phyloP scores from a whole-genome alignment of 37 sponge, comb jelly and placozoan species.

The Cladorhizidae sp. region DNA sequence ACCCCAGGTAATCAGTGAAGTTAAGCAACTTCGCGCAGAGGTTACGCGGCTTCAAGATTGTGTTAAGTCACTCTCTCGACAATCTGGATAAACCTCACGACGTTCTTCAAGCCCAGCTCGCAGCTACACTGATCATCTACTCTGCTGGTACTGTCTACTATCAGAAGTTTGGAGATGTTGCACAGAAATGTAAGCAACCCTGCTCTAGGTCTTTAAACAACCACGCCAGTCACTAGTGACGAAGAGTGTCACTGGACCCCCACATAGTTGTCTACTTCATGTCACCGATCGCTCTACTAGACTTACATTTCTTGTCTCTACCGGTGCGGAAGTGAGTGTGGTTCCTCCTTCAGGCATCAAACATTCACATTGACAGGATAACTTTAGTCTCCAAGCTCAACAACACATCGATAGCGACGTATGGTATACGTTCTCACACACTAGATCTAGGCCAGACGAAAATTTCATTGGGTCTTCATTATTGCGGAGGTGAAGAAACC shows the following conservation, averaged over 20 bases:
- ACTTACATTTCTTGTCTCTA: conserved; percentile 49
- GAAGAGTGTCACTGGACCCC: conserved; percentile 71
- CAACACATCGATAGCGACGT: conserved; percentile 49
- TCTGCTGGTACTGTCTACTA: conserved; percentile 55
- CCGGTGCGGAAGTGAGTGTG: conserved; percentile 56
- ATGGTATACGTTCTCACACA: conserved; percentile 56
- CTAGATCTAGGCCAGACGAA: conserved; percentile 73
- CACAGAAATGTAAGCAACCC: conserved; percentile 37
- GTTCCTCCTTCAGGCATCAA: conserved; percentile 29
- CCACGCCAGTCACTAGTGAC: conserved; percentile 54
- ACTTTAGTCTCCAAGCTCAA: conserved; percentile 28
- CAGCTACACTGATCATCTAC: background rate
- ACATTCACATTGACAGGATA: background rate
- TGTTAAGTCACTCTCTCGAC: conserved; percentile 2
- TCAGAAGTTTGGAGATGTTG: conserved; percentile 16
- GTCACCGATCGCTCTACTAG: conserved; percentile 1
- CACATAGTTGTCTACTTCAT: conserved; percentile 13
- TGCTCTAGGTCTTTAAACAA: conserved; percentile 35
- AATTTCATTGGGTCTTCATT: conserved; percentile 69
- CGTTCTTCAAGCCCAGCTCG: background rate
- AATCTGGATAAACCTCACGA: background rate
- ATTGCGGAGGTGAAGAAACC: conserved; percentile 70
- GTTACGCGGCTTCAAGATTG: conserved; percentile 10
- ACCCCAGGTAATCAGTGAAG: background rate
- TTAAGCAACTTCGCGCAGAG: conserved; percentile 26